Evolutionary conservation across 2,888 invertebrate species (phyloP), one percentile per base, ranked within the genome.

Genomic region (Rhamphomyia laevipes): DNA sequence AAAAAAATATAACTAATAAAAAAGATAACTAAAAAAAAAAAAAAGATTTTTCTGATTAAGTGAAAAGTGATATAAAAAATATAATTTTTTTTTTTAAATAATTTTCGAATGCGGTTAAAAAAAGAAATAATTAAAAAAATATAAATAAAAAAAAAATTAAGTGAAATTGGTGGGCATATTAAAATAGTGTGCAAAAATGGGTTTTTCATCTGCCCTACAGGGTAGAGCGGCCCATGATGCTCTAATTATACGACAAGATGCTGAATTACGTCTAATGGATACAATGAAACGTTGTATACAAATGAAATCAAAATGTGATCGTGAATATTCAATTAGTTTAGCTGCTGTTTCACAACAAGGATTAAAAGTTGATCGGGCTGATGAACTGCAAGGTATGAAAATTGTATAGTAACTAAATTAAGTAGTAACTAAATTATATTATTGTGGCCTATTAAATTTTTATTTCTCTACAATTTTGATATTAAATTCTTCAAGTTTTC

Each of bases 221-320:
- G 89, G 90, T 60, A 84, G 87, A 63, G 81, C 82, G 58, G 89
- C 92, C 62, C 94, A 94, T 70, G 93, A 93, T 72, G 92, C 92
- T 56, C 76, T 95, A 59, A 76, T 94, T 59, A 81, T 82, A 53
- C 80, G 94, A 48, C 93, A 94, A 72, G 94, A 95, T 68, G 89
- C 91, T 17, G 95, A 95, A 73, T 77, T 95, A 51, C 80, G 90
- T 57, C 81, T 95, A 44, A 78, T 95, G 76, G 95, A 95, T 65
- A 84, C 84, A 55, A 91, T 95, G 83, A 85, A 87, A 63, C 75
- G 91, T 54, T 90, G 91, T 61, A 77, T 95, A 50, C 78, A 82
- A 57, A 80, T 84, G 57, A 88, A 93, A 73, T 84, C 92, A 66
- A 90, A 92, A 71, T 87, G 86, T 63, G 95, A 95, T 68, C 78